Percentiles rank a stretch among this genome's conserved stretches.
These are phyloP conservation scores for Gonocerus acuteangulatus DNA, from an alignment of 2,888 invertebrate genomes.

Conservation along the genomic window DNA sequence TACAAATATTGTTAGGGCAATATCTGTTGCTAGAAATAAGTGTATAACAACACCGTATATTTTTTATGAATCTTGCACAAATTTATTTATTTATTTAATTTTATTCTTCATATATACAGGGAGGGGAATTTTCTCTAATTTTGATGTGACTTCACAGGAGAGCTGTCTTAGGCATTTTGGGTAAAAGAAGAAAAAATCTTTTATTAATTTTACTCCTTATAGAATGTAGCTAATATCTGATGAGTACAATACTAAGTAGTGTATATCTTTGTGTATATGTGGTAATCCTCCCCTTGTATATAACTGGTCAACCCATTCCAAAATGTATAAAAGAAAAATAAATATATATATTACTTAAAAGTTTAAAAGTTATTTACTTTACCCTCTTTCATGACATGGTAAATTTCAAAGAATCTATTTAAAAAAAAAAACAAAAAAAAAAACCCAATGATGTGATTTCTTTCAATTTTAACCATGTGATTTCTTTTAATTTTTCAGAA, in stretches of 20 bases:
- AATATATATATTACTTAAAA: conserved; percentile 16
- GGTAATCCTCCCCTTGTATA: conserved; percentile 23
- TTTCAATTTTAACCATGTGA: too few species aligned
- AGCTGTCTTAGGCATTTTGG: neutral
- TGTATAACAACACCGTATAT: conserved; percentile 17
- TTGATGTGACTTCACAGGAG: neutral
- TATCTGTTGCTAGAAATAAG: conserved; percentile 15
- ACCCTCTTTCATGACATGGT: too few species aligned
- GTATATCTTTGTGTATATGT: conserved; percentile 14
- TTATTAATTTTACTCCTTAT: neutral
- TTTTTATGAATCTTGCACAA: conserved; percentile 26
- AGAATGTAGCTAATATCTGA: conserved; percentile 8
- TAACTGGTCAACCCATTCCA: conserved; percentile 23
- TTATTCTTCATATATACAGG: conserved; percentile 24
- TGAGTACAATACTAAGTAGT: conserved; percentile 12
- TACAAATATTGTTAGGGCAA: conserved; percentile 16
- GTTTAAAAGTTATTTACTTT: neutral
- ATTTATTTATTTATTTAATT: conserved; percentile 22
- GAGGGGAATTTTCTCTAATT: conserved; percentile 9
- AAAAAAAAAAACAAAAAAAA: too few species aligned
- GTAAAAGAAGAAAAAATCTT: neutral
- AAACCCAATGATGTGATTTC: too few species aligned
- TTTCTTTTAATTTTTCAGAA: too few species aligned
- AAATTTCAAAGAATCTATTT: too few species aligned
- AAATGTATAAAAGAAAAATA: conserved; percentile 16